These are phyloP conservation scores for Teinopalpus imperialis DNA, from an alignment of 2,888 invertebrate species.

Conservation along the genomic window DNA sequence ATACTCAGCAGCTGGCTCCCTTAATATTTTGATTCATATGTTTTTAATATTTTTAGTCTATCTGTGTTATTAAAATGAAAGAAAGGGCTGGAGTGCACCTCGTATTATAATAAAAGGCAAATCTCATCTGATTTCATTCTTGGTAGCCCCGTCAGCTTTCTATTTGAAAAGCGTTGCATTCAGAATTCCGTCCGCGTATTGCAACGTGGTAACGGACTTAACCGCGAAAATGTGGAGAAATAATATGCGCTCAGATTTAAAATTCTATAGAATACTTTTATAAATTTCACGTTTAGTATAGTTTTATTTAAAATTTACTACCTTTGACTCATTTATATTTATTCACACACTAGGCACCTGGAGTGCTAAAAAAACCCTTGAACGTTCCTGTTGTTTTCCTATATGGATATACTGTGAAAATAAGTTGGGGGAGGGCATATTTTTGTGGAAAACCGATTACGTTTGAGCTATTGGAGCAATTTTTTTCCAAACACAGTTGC, in stretches of 20 bases:
- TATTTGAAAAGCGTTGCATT: constrained; percentile 20
- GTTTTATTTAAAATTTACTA: background rate
- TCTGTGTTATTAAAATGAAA: background rate
- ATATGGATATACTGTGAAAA: too few relatives aligned
- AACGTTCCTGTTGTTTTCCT: too few relatives aligned
- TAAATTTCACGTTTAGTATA: background rate
- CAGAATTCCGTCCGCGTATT: constrained; percentile 9
- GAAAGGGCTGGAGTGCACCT: background rate
- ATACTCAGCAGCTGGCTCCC: too few relatives aligned
- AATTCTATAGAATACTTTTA: constrained; percentile 9
- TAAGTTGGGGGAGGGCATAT: too few relatives aligned
- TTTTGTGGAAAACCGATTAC: too few relatives aligned
- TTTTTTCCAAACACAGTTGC: too few relatives aligned
- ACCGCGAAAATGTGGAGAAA: constrained; percentile 9
- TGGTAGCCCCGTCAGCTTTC: constrained; percentile 8
- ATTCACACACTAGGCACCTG: too few relatives aligned
- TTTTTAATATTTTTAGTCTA: too few relatives aligned
- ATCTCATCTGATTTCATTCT: constrained; percentile 12
- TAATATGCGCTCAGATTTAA: constrained; percentile 10
- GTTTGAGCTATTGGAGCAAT: too few relatives aligned
- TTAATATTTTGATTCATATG: too few relatives aligned
- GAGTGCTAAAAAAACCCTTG: too few relatives aligned
- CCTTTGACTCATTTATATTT: too few relatives aligned
- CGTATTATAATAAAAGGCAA: constrained; percentile 10
- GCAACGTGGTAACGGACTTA: constrained; percentile 5